Evolutionary conservation across 2,888 invertebrate genomes (phyloP), one percentile per base, ranked within the genome.

Genomic region (Agrilus cyanescens): DNA sequence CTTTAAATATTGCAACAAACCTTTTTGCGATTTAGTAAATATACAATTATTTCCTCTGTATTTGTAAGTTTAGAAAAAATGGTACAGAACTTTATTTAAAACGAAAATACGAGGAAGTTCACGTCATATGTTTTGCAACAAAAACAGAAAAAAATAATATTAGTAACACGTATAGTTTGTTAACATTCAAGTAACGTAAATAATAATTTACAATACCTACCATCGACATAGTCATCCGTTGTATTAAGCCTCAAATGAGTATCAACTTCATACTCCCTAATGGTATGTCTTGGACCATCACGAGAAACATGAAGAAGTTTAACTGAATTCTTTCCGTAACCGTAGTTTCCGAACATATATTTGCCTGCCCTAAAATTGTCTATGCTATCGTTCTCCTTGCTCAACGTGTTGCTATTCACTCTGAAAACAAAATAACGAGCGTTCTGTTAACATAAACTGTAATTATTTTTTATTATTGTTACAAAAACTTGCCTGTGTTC

Each of bases 241-340:
- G 77, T 77, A 46, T 75, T 71, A 41, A 86, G 66, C 52, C 81
- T 80, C 37, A 87, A 67, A 52, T 80, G 79, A 1, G 83, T 84
- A 54, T 75, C 73, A 12, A 80, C 83, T 66, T 85, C 85, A 55
- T 80, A 77, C 59, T 87, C 86, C 46, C 82, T 73, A 48, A 85
- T 80, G 49, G 73, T 71, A 58, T 86, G 85, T 48, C 71, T 71
- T 2, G 74, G 70, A 14, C 79, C 79, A 40, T 81, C 75, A 32
- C 82, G 74, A 47, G 73, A 71, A 4, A 86, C 78, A 58, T 85
- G 78, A 46, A 87, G 67, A 8, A 87, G 68, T 58, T 84, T 85
- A 5, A 87, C 78, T 52, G 75, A 71, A 60, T 80, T 75, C 67
- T 87, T 87, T 38, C 87, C 87, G 58, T 82, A 83, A 12, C 79